Base-by-base conservation (phyloP, 1,140 invertebrate genomes). In the Acyrthosiphon pisum region DNA sequence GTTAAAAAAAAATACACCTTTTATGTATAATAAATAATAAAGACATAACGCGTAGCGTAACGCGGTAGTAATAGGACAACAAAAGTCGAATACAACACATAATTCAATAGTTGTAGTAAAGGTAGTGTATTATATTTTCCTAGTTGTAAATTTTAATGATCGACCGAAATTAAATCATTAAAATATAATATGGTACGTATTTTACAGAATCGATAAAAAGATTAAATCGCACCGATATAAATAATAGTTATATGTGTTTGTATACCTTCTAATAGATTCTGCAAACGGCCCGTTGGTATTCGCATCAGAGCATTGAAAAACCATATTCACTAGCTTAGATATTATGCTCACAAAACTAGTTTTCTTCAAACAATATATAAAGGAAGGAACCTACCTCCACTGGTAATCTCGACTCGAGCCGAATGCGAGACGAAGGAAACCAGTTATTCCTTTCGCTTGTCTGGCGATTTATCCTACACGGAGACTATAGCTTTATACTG, bases 371-470 rank as follows among this genome's bases (percentile, higher is more conserved):
- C 50, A 89, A 89, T 56, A 48, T 37, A 35, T 89, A 37, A 30
- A 22, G 35, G 48, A 41, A 86, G 22, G 83, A 41, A 84, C 22
- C 22, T 76, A n/a, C 60, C 60, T 30, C 26, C 9, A 86, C 26
- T 46, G n/a, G 20, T 37, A 37, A 53, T 89, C 6, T 89, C 18
- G 88, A 89, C 8, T 56, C 3, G 9, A 23, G 30, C 26, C 44
- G 23, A 86, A 26, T 30, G 14, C 84, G 23, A 53, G 50, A 89
- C 46, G 37, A 46, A 35, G 89, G 37, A 91, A 91, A 91, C 90
- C 90, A 91, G 90, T 91, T 68, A 53, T 90, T 91, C 41, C 26
- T 68, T 90, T 90, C 89, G 89, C 41, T 46, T 35, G 56, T 76
- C 56, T 46, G 60, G 37, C 37, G 30, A 37, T 37, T n/a, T 68